Evolutionary conservation across 2,888 invertebrate genomes (phyloP).

Genomic region (Rhyacophila evoluta): DNA sequence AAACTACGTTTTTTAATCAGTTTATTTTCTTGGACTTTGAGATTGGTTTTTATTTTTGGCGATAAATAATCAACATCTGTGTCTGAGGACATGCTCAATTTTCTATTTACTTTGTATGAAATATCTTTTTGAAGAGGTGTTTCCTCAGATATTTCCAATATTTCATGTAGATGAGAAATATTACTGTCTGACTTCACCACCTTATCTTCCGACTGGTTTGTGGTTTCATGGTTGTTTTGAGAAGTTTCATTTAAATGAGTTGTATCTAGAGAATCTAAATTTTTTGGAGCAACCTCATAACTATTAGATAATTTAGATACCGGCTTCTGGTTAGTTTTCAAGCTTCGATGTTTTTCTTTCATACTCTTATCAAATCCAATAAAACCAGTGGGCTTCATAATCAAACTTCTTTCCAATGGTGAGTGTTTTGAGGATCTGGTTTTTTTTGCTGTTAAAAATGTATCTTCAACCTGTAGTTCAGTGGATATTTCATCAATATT

Average conservation of each 20-base stretch:
- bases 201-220: background rate
- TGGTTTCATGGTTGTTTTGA: background rate
- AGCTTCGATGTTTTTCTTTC: too few relatives aligned
- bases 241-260: background rate
- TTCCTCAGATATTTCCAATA: background rate
- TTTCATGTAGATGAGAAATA: background rate
- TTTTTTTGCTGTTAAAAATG: background rate
- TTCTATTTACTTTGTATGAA: background rate
- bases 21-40: background rate
- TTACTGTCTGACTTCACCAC: background rate
- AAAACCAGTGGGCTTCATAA: background rate
- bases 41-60: background rate
- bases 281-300: background rate
- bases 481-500: background rate
- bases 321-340: background rate
- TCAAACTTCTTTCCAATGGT: background rate
- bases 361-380: background rate
- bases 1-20: background rate
- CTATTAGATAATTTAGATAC: background rate
- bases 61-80: background rate
- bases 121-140: background rate
- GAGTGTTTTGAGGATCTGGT: background rate
- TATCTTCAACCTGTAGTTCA: background rate
- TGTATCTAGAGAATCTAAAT: background rate
- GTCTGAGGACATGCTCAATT: background rate